Base-by-base conservation (phyloP, 2,113 vertebrate species). In the Genyomyrus donnyi region DNA sequence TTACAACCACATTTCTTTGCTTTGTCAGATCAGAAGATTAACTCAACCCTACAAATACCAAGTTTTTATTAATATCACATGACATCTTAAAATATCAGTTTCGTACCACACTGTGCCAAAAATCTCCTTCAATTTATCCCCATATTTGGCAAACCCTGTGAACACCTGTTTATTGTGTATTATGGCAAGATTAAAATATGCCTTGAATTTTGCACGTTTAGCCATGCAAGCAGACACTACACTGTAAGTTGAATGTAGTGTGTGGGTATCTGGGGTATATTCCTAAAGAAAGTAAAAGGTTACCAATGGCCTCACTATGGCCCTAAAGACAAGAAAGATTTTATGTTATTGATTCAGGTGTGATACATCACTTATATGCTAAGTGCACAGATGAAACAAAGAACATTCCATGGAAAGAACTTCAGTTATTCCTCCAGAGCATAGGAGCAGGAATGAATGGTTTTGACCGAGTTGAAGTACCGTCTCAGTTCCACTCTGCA, bases 121-220 rank as follows among this genome's bases (percentile, higher is more conserved):
- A 74, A 85, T 93, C 87, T 88, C 91, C 19, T 83, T 90, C 46
- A 89, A 92, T 91, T 89, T 91, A 92, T 93, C 91, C 92, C 89
- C 90, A 90, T 93, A 92, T 93, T 89, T 95, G 93, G 95, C 92
- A 94, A 88, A 50, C 48, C 50, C 85, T 77, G 87, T 88, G 6
- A 94, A 94, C 93, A 95, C 93, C 93, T 95, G 95, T 92, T 48
- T 96, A 94, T 94, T 95, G 91, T 90, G 94, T 93, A 96, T 95
- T 95, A 95, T 95, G 95, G 93, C 91, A 80, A 94, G 95, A 93
- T 95, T 89, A 89, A 97, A 96, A 92, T 95, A 97, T 96, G 95
- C 92, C 6, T 93, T 92, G 94, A 96, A 96, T 97, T 94, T 96
- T 93, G 94, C 93, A 94, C n/a, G 90, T 91, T 80, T 45, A 2